Percentiles rank a stretch among this genome's conserved stretches.
Evolutionary conservation across 2,888 invertebrate species (phyloP).

Genomic region (Geophilus truncorum): DNA sequence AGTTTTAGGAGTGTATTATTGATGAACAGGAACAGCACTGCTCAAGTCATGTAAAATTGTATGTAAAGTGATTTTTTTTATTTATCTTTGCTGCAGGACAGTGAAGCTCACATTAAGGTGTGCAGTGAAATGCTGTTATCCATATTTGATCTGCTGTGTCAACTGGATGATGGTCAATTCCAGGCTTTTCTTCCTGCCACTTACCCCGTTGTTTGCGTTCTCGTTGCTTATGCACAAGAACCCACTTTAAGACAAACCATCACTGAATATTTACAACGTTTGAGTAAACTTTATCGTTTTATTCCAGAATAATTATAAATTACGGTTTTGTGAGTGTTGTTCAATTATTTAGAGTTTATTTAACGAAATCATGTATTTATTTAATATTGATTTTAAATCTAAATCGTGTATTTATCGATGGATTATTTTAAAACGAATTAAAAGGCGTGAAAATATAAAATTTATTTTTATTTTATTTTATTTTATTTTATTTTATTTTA

Average conservation of each 20-base stretch:
- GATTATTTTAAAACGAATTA: too few relatives aligned
- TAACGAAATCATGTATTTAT: background rate
- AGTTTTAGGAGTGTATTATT: too few relatives aligned
- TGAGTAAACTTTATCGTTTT: constrained; percentile 54
- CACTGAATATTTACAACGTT: constrained; percentile 55
- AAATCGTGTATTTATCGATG: too few relatives aligned
- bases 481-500: too few relatives aligned
- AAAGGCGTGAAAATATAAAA: too few relatives aligned
- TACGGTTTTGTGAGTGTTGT: background rate
- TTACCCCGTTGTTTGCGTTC: constrained; percentile 55
- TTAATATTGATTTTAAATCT: background rate
- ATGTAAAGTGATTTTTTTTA: background rate
- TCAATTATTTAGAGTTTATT: background rate
- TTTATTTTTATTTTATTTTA: too few relatives aligned
- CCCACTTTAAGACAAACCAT: constrained; percentile 55
- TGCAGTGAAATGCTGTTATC: constrained; percentile 81
- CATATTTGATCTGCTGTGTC: constrained; percentile 68
- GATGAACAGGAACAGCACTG: too few relatives aligned
- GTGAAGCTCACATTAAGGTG: constrained; percentile 75
- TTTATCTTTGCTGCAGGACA: constrained; percentile 62
- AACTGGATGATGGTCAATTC: constrained; percentile 53
- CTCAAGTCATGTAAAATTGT: too few relatives aligned
- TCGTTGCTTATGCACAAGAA: constrained; percentile 57
- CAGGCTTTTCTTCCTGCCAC: constrained; percentile 57
- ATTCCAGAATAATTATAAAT: background rate